These are phyloP conservation scores for Drosophila ironensis DNA, from an alignment of 1,140 invertebrate species.

Conservation along the genomic window DNA sequence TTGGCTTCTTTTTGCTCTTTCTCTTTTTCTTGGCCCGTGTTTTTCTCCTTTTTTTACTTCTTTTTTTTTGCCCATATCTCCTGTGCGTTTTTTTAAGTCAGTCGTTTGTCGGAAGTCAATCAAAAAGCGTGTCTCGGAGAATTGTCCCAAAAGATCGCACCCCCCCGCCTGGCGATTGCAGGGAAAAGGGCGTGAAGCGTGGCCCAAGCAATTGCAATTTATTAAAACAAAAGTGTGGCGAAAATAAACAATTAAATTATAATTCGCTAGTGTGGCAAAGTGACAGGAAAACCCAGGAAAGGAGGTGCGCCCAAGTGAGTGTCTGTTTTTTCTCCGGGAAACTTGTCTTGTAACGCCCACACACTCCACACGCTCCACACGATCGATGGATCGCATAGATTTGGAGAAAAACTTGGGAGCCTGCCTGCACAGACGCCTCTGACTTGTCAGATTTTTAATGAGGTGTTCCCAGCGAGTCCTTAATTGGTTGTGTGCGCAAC, in stretches of 20 bases:
- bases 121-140: conserved; percentile 80
- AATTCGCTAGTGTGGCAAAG: conserved; percentile 14
- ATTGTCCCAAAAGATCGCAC: conserved; percentile 38
- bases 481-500: conserved; percentile 33
- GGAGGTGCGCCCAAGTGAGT: conserved; percentile 44
- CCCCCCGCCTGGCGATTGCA: not conserved
- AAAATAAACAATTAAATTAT: conserved; percentile 71
- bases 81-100: conserved; percentile 78
- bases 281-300: conserved; percentile 6
- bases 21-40: conserved; percentile 47
- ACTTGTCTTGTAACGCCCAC: conserved; percentile 39
- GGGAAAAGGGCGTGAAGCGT: conserved; percentile 60
- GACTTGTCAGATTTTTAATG: conserved; percentile 46
- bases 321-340: conserved; percentile 4
- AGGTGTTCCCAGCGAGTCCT: conserved; percentile 25
- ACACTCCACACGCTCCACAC: conserved; percentile 2
- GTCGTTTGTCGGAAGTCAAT: conserved; percentile 82
- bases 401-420: not conserved
- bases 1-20: conserved; percentile 55
- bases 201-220: conserved; percentile 59
- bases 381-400: conserved; percentile 17
- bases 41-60: conserved; percentile 55
- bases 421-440: conserved; percentile 31
- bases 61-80: conserved; percentile 68
- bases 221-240: conserved; percentile 47